These are phyloP conservation scores for Orthosia cruda DNA, from an alignment of 2,888 invertebrate genomes.

Conservation along the genomic window DNA sequence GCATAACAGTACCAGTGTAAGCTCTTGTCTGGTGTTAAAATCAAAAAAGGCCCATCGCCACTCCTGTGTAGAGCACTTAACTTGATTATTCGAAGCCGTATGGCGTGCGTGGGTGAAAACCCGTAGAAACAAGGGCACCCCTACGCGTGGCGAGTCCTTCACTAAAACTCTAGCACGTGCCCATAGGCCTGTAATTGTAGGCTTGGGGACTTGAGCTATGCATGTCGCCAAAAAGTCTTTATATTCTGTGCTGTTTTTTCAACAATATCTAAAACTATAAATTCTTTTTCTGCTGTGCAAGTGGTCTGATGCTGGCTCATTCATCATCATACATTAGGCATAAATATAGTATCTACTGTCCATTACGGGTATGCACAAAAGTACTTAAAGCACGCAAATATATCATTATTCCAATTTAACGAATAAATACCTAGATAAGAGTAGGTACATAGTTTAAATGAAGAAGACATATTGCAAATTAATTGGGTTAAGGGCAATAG, in stretches of 20 bases:
- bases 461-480: too few species aligned
- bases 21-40: slow-evolving; percentile 83
- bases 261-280: not conserved
- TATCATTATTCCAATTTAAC: slow-evolving; percentile 6
- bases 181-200: slow-evolving; percentile 81
- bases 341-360: not conserved
- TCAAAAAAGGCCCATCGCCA: slow-evolving; percentile 86
- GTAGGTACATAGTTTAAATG: too few species aligned
- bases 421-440: not conserved
- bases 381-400: not conserved
- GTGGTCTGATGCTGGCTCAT: not conserved
- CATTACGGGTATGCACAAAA: slow-evolving; percentile 1
- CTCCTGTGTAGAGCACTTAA: slow-evolving; percentile 90
- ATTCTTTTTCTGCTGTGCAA: not conserved
- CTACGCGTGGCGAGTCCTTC: slow-evolving; percentile 76
- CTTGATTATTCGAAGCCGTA: slow-evolving; percentile 90
- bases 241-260: slow-evolving; percentile 13
- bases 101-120: slow-evolving; percentile 72
- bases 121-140: slow-evolving; percentile 76
- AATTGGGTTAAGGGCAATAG: too few species aligned
- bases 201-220: slow-evolving; percentile 48
- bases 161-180: slow-evolving; percentile 82
- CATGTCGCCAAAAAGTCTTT: not conserved
- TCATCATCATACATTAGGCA: not conserved
- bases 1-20: slow-evolving; percentile 68